phyloP scores from a whole-genome alignment of 35 echinoderm and acorn worm species.

The Heliocidaris tuberculata region DNA sequence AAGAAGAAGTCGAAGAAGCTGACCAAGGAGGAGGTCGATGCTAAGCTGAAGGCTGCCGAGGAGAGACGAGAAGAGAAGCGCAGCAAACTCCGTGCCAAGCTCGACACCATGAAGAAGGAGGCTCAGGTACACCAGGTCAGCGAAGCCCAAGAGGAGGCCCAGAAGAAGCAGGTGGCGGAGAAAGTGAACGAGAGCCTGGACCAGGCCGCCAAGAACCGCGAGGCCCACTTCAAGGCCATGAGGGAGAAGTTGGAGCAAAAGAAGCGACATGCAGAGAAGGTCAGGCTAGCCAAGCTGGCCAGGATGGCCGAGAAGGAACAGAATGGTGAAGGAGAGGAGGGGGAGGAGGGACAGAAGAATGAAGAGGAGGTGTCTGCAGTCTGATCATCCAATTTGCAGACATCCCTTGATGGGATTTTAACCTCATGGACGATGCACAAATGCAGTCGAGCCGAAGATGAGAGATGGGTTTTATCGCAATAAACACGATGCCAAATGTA shows the following conservation, averaged over 20 bases:
- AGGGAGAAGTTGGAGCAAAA: constrained; percentile 81
- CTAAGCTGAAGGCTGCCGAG: constrained; percentile 86
- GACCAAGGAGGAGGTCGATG: constrained; percentile 92
- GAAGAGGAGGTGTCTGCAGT: constrained; percentile 51
- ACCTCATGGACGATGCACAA: background rate
- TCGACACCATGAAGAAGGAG: constrained; percentile 85
- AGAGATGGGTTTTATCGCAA: background rate
- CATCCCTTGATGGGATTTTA: background rate
- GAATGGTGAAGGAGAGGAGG: constrained; percentile 36
- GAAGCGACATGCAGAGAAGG: constrained; percentile 88
- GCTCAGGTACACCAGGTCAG: constrained; percentile 66
- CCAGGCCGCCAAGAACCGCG: constrained; percentile 68
- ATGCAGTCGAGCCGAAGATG: background rate
- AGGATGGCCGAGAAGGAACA: constrained; percentile 65
- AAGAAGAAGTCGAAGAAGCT: constrained; percentile 79
- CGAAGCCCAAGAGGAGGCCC: constrained; percentile 65
- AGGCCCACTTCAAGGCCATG: constrained; percentile 68
- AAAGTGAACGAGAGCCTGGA: constrained; percentile 65
- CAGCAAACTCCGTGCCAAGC: constrained; percentile 75
- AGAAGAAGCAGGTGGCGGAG: constrained; percentile 61
- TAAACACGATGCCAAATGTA: background rate
- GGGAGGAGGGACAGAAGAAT: constrained; percentile 15
- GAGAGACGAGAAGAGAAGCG: constrained; percentile 90
- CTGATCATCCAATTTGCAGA: constrained; percentile 32
- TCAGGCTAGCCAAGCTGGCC: constrained; percentile 76